Conservation (phyloP, 2,113 vertebrate species). For the Scophthalmus maximus region DNA sequence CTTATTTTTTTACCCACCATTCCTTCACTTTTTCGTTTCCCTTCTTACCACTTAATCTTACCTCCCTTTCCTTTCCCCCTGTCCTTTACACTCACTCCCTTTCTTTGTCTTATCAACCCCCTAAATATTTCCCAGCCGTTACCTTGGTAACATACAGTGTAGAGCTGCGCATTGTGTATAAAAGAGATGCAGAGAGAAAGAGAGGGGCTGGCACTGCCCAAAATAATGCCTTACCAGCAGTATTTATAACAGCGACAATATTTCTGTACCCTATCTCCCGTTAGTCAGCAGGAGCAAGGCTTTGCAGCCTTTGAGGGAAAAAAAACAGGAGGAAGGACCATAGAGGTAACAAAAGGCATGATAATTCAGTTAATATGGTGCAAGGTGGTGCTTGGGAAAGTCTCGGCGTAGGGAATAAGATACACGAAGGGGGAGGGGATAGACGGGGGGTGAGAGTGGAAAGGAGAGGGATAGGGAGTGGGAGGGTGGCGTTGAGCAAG, state of each 20-base stretch:
- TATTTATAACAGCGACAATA: no score
- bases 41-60: background rate
- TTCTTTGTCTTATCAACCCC: conserved; percentile 63
- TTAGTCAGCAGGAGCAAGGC: conserved; percentile 9
- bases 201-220: conserved; percentile 34
- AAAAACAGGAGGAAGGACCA: background rate
- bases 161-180: conserved; percentile 58
- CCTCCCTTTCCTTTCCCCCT: conserved; percentile 17
- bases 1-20: no score
- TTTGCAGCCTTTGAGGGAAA: background rate
- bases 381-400: conserved; percentile 20
- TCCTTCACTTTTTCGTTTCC: background rate
- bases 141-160: conserved; percentile 78
- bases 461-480: conserved; percentile 3
- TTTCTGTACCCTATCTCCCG: background rate
- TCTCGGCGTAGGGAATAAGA: background rate
- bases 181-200: conserved; percentile 39
- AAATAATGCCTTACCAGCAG: conserved; percentile 34
- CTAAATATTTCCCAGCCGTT: conserved; percentile 76
- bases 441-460: conserved; percentile 46
- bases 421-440: conserved; percentile 19
- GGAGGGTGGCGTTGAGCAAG: conserved; percentile 27
- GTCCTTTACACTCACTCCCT: conserved; percentile 19
- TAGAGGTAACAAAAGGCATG: background rate
- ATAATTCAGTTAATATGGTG: conserved; percentile 16